Evolutionary conservation across 2,797 vertebrate species (phyloP), one percentile per base, ranked within the genome.

Genomic region (Acrocephalus scirpaceus): DNA sequence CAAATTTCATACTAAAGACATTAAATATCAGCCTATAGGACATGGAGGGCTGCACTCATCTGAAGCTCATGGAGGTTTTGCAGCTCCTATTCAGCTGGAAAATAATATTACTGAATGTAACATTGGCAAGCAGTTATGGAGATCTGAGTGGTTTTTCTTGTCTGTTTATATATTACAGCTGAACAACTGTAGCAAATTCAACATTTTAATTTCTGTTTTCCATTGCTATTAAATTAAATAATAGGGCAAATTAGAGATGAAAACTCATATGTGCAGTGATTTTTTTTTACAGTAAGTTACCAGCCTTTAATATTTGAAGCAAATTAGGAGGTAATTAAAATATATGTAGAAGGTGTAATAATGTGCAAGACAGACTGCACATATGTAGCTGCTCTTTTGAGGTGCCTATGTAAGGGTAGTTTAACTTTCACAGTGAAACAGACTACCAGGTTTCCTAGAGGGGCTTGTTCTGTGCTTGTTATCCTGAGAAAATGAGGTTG

Each of bases 391-490:
- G 69, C 5, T 2, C 14, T 79, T 77, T 50, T 44, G 58, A 64
- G 62, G 11, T 64, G 22, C 18, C 9, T 25, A 7, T 0, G 0
- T 22, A 6, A 0, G 3, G 2, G 42, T 56, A 2, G 7, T 34
- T 51, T 14, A 32, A 53, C 9, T 7, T 48, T 45, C n/a, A 15
- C 14, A 13, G 21, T 15, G 45, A 26, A 34, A 25, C 12, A 27
- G n/a, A 50, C 4, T 4, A 25, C 25, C 5, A 66, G 6, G 2
- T 30, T 70, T 71, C 19, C 15, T 47, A 0, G 32, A 62, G 48
- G 25, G 16, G 8, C 5, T 56, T n/a, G 2, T 26, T 77, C 36
- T 64, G 16, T 77, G 58, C 23, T 81, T 40, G 29, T 44, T 9
- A 36, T 27, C 40, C 8, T 36, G 9, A 38, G 27, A 60, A 84